A percentile compares a stretch with the other conserved stretches of the same genome.
These are phyloP conservation scores for Allophyes oxyacanthae DNA, from an alignment of 2,888 invertebrate genomes.

Conservation along the genomic window DNA sequence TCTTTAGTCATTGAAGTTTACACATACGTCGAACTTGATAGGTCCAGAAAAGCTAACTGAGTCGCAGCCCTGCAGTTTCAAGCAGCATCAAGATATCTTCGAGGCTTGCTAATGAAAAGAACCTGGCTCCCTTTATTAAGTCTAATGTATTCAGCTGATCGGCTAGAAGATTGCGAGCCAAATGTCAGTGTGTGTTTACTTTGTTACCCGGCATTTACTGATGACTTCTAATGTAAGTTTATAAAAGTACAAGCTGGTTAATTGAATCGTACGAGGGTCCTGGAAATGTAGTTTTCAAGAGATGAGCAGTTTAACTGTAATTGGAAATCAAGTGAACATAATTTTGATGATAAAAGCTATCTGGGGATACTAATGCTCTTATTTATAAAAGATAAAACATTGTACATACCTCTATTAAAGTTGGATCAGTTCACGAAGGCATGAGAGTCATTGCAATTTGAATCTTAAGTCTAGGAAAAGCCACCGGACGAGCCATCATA, in stretches of 20 bases:
- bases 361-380: no score
- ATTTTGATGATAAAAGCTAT: no score
- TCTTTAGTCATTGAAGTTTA: no score
- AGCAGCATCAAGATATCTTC: slow-evolving; percentile 79
- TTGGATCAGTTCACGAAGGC: no score
- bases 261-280: slow-evolving; percentile 3
- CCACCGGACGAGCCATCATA: no score
- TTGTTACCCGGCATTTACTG: slow-evolving; percentile 51
- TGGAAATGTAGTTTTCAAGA: neutral
- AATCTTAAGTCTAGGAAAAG: no score
- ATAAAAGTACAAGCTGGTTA: neutral
- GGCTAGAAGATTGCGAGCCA: slow-evolving; percentile 75
- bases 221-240: slow-evolving; percentile 48
- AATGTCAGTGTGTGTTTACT: slow-evolving; percentile 77
- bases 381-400: no score
- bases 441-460: no score
- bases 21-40: no score
- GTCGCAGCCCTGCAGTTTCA: slow-evolving; percentile 57
- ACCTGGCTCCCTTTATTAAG: slow-evolving; percentile 86
- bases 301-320: no score
- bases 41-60: neutral
- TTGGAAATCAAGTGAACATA: no score
- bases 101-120: slow-evolving; percentile 83
- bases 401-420: no score
- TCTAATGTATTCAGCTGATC: slow-evolving; percentile 86